Evolutionary conservation across 1,140 invertebrate genomes (phyloP), one percentile per base, ranked within the genome.

Genomic region (Trichogramma pretiosum): DNA sequence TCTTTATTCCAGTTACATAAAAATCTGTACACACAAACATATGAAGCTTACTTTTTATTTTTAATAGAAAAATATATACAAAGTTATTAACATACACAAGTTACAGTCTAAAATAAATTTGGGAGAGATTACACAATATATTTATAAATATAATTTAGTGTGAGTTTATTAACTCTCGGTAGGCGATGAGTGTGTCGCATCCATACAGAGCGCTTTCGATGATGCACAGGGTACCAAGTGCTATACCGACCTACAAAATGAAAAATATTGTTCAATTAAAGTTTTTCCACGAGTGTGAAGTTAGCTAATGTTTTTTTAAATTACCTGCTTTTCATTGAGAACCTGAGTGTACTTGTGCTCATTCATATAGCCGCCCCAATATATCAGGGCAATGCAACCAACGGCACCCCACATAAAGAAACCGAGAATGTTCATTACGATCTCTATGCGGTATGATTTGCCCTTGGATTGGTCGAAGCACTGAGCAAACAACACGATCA

Each of bases 371-470:
- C 87, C 87, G 44, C 81, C 78, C 88, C 88, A 91, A 66, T 89
- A 91, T 65, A 90, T 87, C 16, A 90, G 72, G 0, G 87, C 85
- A 16, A 84, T 84, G 2, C 83, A 87, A 2, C 87, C 87, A 4
- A 89, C 83, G 0, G 84, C 83, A 5, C 89, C 70, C 76, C 86
- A 91, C 73, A 90, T 73, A 60, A 90, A 82, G 42, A 84, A 80
- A 8, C 87, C 87, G 34, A 87, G 76, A 46, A 89, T 82, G 65
- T 89, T 89, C 87, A 90, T 90, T 42, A 90, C 79, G 38, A 87
- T 80, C 65, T 91, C 87, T 84, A n/a, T n/a, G n/a, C n/a, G n/a
- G n/a, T n/a, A n/a, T n/a, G n/a, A n/a, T 70, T 87, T 89, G 55
- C 87, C 82, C 26, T 84, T 79, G 14, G 77, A 82, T 14, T 77